Percentiles rank a stretch among this genome's conserved stretches.
Evolutionary conservation across 2,888 invertebrate species (phyloP).

Genomic region (Dasysyrphus tricinctus): DNA sequence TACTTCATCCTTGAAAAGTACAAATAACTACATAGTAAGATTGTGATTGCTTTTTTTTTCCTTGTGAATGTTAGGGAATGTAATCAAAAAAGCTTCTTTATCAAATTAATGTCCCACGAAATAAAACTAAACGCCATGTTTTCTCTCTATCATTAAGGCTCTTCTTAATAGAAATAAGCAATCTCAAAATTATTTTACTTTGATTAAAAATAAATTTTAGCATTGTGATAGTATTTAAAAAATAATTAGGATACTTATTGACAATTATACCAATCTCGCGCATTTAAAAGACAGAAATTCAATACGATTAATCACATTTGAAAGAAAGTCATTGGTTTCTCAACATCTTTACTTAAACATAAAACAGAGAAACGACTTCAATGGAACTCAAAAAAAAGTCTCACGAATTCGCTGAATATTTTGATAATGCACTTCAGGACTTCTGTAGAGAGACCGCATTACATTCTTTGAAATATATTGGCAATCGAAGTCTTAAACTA

Average conservation of each 20-base stretch:
- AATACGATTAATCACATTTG: background rate
- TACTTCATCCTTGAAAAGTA: too few species aligned
- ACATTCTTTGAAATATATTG: constrained; percentile 90
- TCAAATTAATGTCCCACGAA: background rate
- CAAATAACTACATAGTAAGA: too few species aligned
- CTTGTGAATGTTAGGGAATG: background rate
- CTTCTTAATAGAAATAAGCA: background rate
- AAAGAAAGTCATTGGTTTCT: background rate
- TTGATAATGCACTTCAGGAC: constrained; percentile 29
- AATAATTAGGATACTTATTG: background rate
- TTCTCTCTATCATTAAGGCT: background rate
- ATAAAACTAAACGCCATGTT: background rate
- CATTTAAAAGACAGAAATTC: background rate
- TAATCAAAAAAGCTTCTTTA: background rate
- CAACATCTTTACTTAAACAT: background rate
- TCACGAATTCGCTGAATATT: background rate
- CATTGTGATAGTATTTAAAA: background rate
- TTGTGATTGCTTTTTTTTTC: background rate
- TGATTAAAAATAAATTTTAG: background rate
- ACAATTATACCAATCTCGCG: background rate
- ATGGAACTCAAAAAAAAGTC: constrained; percentile 12
- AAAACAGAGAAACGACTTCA: background rate
- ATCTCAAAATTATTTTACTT: background rate
- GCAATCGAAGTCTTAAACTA: constrained; percentile 79
- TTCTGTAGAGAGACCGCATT: constrained; percentile 85